Conservation (phyloP, 2,113 vertebrate species). For the Alaudala cheleensis region DNA sequence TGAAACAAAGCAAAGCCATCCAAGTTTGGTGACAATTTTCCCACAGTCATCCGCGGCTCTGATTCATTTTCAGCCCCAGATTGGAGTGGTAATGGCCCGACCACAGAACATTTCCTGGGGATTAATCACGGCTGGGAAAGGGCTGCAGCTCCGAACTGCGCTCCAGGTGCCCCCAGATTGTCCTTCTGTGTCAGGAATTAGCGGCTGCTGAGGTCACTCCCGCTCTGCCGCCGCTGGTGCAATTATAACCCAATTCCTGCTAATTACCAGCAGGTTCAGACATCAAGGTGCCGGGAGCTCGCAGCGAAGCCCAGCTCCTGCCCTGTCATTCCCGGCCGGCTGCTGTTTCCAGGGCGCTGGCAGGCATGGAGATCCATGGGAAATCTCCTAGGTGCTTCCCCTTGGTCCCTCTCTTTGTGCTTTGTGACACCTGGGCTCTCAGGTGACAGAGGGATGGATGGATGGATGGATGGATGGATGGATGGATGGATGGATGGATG, state of each 20-base stretch:
- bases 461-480: neutral
- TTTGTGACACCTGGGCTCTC: neutral
- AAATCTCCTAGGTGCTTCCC: neutral
- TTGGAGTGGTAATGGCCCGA: conserved; percentile 45
- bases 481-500: neutral
- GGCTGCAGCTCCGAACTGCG: neutral
- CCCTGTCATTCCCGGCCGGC: neutral
- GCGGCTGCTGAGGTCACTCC: neutral
- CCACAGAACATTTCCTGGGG: conserved; percentile 63
- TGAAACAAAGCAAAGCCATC: conserved; percentile 54
- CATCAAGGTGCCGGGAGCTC: neutral
- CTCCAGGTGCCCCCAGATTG: conserved; percentile 36
- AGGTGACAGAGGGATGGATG: neutral
- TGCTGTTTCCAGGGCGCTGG: neutral
- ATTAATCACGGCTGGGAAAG: conserved; percentile 52
- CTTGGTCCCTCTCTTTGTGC: neutral
- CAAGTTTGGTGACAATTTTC: conserved; percentile 62
- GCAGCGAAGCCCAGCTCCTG: neutral
- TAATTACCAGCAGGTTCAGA: neutral
- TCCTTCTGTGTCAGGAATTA: neutral
- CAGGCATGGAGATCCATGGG: fast-evolving
- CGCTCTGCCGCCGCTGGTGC: neutral
- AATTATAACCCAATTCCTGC: neutral
- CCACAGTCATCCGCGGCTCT: conserved; percentile 39
- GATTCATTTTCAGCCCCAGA: conserved; percentile 33